Evolutionary conservation across 37 sponge, comb jelly and placozoan genomes (phyloP), one percentile per base, ranked within the genome.

Genomic region (Ephydatia muelleri): DNA sequence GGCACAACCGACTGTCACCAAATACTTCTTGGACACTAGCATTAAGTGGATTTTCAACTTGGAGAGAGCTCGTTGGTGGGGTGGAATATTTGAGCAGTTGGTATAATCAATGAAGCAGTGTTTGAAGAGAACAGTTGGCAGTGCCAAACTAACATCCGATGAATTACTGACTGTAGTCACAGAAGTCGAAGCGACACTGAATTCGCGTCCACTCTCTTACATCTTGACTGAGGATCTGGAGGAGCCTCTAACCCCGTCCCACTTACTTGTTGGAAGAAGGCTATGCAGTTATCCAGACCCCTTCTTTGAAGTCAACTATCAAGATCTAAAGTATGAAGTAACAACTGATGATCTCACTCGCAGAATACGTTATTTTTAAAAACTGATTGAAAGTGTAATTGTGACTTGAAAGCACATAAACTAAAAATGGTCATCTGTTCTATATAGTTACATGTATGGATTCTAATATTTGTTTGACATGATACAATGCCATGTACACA

Each of bases 231-330:
- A 76, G 23, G 85, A 84, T 32, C 6, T 84, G 27, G 85, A 84
- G 13, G 85, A 84, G 31, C 78, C 85, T 27, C 78, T 84, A 13
- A 84, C 85, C 8, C 85, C 78, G 37, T 84, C 85, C 2, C 85
- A 80, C 38, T 39, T 80, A 26, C 25, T 80, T 25, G 70, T 67
- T 25, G 81, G 81, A 23, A 36, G 70, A 33, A 80, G 69, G 31
- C 23, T 80, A 5, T 37, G 67, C 5, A 80, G 27, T 47, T n/a
- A 68, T 22, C 81, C 81, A 34, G 81, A 80, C 38, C 66, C 22
- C 79, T 19, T 78, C 30, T 21, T 69, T 25, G 12, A 29, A 21
- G 3, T 68, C 3, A 25, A 11, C 22, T 28, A 72, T 31, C 30
- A 13, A 13, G 83, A 82, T 72, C 74, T 72, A 6, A 64, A 82